Conservation (phyloP, 2,888 invertebrate species). For the Sinhomidia bicolor region DNA sequence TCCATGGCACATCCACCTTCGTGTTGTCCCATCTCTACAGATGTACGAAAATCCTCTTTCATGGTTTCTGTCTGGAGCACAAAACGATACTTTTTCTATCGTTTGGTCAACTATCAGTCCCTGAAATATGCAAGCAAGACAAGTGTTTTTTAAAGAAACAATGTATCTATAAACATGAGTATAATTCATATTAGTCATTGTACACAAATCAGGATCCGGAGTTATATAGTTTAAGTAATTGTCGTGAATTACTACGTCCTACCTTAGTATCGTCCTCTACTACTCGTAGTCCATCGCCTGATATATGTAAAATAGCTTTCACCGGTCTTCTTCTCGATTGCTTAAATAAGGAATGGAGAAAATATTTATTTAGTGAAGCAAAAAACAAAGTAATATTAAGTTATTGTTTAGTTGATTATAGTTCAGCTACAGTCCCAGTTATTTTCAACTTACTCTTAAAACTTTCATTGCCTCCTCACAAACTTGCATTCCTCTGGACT, state of each 20-base stretch:
- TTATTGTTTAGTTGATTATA: too few relatives aligned
- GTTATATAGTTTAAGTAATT: not conserved
- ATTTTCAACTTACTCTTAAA: slow-evolving; percentile 88
- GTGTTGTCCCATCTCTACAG: slow-evolving; percentile 98
- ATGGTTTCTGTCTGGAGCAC: slow-evolving; percentile 98
- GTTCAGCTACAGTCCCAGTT: too few relatives aligned
- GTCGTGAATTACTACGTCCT: slow-evolving; percentile 44
- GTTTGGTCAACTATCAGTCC: slow-evolving; percentile 99
- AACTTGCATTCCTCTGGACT: slow-evolving; percentile 99
- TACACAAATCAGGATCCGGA: not conserved
- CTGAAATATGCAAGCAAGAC: slow-evolving; percentile 81
- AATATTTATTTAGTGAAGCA: not conserved
- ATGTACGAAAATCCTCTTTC: slow-evolving; percentile 99
- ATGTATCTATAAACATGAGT: too few relatives aligned
- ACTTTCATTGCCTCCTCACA: slow-evolving; percentile 99
- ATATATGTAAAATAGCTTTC: slow-evolving; percentile 94
- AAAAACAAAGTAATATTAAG: not conserved
- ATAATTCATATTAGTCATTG: too few relatives aligned
- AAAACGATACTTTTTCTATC: slow-evolving; percentile 99
- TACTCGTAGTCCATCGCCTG: slow-evolving; percentile 97
- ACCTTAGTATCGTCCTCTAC: slow-evolving; percentile 99
- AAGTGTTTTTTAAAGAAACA: not conserved
- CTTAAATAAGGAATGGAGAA: slow-evolving; percentile 84
- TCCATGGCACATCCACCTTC: slow-evolving; percentile 99
- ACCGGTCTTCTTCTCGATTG: slow-evolving; percentile 94